Evolutionary conservation across 1,140 invertebrate genomes (phyloP).

Genomic region (Stratiolaelaps scimitus): DNA sequence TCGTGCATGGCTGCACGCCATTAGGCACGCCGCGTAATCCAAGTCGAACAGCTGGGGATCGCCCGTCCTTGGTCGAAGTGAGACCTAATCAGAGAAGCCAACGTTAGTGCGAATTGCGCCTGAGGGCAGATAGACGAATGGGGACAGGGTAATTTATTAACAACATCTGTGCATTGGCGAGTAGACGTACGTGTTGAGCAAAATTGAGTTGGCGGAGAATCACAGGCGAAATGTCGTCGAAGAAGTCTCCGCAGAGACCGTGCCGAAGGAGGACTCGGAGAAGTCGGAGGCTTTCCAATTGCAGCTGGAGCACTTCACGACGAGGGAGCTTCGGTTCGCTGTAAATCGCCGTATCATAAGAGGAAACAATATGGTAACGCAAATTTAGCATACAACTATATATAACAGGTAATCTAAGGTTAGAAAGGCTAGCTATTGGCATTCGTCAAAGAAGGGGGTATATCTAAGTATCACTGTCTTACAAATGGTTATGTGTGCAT

Average conservation of each 20-base stretch:
- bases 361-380: too few species aligned
- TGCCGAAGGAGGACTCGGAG: not conserved
- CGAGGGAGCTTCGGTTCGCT: slow-evolving; percentile 7
- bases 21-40: slow-evolving; percentile 1
- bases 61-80: not conserved
- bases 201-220: not conserved
- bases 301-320: not conserved
- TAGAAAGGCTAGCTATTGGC: too few species aligned
- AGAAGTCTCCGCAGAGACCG: not conserved
- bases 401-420: too few species aligned
- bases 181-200: slow-evolving; percentile 1
- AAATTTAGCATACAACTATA: too few species aligned
- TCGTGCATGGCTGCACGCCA: not conserved
- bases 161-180: too few species aligned
- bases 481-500: too few species aligned
- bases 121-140: too few species aligned
- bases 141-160: too few species aligned
- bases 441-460: too few species aligned
- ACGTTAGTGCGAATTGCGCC: too few species aligned
- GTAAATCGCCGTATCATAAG: not conserved
- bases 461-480: too few species aligned
- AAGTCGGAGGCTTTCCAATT: slow-evolving; percentile 2
- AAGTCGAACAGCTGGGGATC: slow-evolving; percentile 19
- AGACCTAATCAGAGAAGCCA: not conserved
- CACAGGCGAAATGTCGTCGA: slow-evolving; percentile 5